Evolutionary conservation across 2,888 invertebrate species (phyloP), one percentile per base, ranked within the genome.

Genomic region (Nemurella pictetii): DNA sequence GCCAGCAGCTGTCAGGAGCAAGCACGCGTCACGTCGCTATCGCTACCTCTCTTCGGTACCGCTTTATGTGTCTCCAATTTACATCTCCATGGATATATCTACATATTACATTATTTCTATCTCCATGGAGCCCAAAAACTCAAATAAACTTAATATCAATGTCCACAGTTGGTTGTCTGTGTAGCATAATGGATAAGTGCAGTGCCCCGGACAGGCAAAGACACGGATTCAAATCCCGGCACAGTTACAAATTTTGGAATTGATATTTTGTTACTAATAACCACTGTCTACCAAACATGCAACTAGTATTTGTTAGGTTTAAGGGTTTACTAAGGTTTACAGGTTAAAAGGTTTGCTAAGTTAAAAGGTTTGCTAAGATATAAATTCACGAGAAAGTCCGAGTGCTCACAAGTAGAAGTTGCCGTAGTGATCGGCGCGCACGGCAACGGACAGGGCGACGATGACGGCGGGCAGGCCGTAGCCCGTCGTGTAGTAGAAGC

Each of bases 401-500:
- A 94, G n/a, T n/a, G n/a, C 96, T 95, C 91, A 98, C 97, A 98
- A 98, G 86, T 96, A 94, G 88, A 95, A 95, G 89, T 97, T 98
- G 88, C 98, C 98, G 90, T 98, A 99, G 89, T 98, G 98, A 88
- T 98, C 97, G 72, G 97, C 97, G 84, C 97, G 93, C 0, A 98
- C 97, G 0, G 97, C 97, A 30, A 98, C 97, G 0, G 98, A 96
- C 28, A 99, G 92, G 36, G 97, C 97, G 0, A 98, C 96, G 80
- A 96, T 94, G 20, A 98, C 94, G 0, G 98, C 98, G 0, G 99
- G 98, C 86, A 96, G 94, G 85, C 96, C 98, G 90, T 98, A 99
- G 25, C 98, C 98, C 89, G 97, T 93, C 25, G 96, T 95, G 88
- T 97, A 96, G 90, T 97, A 98, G 89, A 98, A 97, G 86, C 92